These are phyloP conservation scores for Lepidonotus clava DNA, from an alignment of 2,888 invertebrate species.

Conservation along the genomic window DNA sequence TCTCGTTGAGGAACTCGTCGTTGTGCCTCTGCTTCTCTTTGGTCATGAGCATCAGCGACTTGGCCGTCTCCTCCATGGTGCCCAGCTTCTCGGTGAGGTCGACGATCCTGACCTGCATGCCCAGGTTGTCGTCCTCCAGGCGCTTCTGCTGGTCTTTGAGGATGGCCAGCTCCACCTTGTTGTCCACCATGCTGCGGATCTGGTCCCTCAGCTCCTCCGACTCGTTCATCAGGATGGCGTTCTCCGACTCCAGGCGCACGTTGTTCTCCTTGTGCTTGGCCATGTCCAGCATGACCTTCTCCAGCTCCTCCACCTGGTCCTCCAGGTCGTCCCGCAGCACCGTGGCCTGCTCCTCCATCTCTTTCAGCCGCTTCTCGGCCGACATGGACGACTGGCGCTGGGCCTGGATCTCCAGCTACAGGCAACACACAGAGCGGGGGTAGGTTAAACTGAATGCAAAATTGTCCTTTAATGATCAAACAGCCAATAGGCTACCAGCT, in stretches of 20 bases:
- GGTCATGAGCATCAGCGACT: slow-evolving; percentile 20
- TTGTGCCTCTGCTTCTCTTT: slow-evolving; percentile 24
- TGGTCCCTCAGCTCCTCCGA: slow-evolving; percentile 12
- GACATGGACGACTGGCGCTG: background rate
- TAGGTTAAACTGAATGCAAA: too few species aligned
- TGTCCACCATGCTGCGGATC: slow-evolving; percentile 22
- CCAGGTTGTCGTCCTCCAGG: background rate
- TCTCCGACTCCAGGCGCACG: background rate
- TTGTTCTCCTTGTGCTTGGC: slow-evolving; percentile 2
- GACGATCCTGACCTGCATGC: background rate
- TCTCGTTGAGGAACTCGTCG: background rate
- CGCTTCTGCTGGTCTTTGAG: background rate
- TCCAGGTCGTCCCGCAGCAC: slow-evolving; percentile 13
- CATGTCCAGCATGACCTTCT: slow-evolving; percentile 16
- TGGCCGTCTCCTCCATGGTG: slow-evolving; percentile 29
- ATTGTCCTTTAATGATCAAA: too few species aligned
- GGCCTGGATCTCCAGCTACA: slow-evolving; percentile 18
- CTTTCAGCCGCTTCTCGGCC: background rate
- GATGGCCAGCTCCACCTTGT: slow-evolving; percentile 7
- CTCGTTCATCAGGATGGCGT: background rate
- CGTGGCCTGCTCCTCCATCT: background rate
- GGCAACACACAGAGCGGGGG: too few species aligned
- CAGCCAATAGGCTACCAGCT: too few species aligned
- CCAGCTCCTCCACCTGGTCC: slow-evolving; percentile 38
- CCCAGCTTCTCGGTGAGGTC: background rate